Evolutionary conservation across 1,140 invertebrate species (phyloP), one percentile per base, ranked within the genome.

Genomic region (Lordiphosa stackelbergi): DNA sequence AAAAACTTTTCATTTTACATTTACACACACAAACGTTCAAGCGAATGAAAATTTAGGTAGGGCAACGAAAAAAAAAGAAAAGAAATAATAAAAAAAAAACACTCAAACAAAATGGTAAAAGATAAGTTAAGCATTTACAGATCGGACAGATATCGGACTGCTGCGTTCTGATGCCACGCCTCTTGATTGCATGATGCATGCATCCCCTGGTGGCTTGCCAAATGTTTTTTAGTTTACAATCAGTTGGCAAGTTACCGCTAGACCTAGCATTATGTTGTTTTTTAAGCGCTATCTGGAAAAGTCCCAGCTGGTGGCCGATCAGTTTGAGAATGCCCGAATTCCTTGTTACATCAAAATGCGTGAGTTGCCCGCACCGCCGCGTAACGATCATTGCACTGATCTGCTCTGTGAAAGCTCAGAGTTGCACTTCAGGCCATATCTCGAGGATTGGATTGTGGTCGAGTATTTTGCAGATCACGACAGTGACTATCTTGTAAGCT

Each of bases 1-100:
- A 87, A 87, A 87, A 87, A 84, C 85, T 73, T 87, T 87, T 81
- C 85, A 87, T 85, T 85, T 86, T 87, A 66, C 69, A 75, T 58
- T 36, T 11, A 46, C 13, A 46, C 22, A 38, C 36, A 70, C 7
- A 19, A 7, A 43, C 28, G 40, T 42, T 11, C 28, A 48, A 48
- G 24, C 16, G 16, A 36, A 35, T 9, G 9, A 22, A 35, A 68
- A 48, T 73, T 48, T 69, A 64, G 53, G 64, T 53, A 73, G 72
- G 73, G 71, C 71, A 73, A 75, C 38, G 28, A 74, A 68, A 59
- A 61, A 10, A 10, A 61, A 48, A 35, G 12, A 53, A 53, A 28
- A 53, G 5, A 53, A 13, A 41, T 6, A 3, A 49, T 43, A 66
- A 40, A 10, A 37, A 36, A 16, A 11, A 43, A 55, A 53, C 37